Evolutionary conservation across 1,140 invertebrate species (phyloP).

Genomic region (Caenorhabditis elegans): DNA sequence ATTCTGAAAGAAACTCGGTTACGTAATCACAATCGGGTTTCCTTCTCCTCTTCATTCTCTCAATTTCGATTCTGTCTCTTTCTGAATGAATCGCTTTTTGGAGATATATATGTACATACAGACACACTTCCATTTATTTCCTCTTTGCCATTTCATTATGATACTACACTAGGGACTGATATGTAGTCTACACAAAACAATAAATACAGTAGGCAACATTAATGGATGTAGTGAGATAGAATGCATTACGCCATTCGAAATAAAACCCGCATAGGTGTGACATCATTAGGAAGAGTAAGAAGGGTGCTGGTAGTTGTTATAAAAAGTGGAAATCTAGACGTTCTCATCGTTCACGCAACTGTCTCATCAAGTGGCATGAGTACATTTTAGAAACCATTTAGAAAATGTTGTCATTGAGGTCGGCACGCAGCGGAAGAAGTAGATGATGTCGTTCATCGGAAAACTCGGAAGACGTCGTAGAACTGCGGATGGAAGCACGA

Average conservation of each 20-base stretch:
- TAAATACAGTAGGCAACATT: background rate
- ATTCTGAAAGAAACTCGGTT: slow-evolving; percentile 28
- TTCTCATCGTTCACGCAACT: background rate
- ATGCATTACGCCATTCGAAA: background rate
- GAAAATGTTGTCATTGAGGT: slow-evolving; percentile 30
- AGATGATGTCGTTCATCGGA: slow-evolving; percentile 3
- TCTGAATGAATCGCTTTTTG: background rate
- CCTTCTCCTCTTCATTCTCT: background rate
- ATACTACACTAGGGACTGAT: background rate
- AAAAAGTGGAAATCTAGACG: background rate
- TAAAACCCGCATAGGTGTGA: background rate
- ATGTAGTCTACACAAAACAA: background rate
- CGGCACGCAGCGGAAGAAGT: slow-evolving; percentile 25
- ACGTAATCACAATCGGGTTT: slow-evolving; percentile 23
- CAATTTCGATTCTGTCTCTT: slow-evolving; percentile 2
- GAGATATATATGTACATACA: slow-evolving; percentile 14
- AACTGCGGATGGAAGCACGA: background rate
- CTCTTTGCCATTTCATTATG: background rate
- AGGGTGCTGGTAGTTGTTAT: background rate
- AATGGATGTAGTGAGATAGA: background rate
- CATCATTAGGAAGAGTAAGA: background rate
- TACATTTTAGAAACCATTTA: background rate
- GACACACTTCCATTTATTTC: background rate
- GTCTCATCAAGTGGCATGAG: slow-evolving; percentile 19
- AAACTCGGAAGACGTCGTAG: background rate